Percentiles rank a stretch among this genome's conserved stretches.
Conservation (phyloP, 2,113 vertebrate genomes). For the Aleadryas rufinucha region DNA sequence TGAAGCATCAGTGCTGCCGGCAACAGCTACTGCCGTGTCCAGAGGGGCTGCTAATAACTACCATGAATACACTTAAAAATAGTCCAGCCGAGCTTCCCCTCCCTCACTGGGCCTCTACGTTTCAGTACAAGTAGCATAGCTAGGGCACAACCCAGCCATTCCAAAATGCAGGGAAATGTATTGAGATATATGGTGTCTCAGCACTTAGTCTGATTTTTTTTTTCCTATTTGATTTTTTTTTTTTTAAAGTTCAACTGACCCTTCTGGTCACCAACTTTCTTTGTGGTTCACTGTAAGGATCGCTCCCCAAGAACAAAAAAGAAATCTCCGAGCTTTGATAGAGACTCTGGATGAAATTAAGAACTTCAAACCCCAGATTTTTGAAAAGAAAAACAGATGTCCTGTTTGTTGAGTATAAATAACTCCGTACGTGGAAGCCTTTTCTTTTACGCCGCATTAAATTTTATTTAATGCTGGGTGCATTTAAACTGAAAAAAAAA, state of each 20-base stretch:
- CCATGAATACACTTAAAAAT: neutral
- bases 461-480: constrained; percentile 70
- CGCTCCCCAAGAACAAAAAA: constrained; percentile 68
- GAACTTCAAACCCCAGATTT: constrained; percentile 79
- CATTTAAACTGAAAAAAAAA: constrained; percentile 14
- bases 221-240: neutral
- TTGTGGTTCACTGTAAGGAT: constrained; percentile 48
- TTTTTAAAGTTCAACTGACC: constrained; percentile 8
- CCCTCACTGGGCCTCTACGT: neutral
- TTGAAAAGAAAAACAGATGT: constrained; percentile 85
- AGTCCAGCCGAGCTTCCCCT: neutral
- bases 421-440: constrained; percentile 61
- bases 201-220: neutral
- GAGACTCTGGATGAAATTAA: constrained; percentile 84
- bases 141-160: neutral
- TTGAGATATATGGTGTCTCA: neutral
- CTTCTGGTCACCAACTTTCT: constrained; percentile 56
- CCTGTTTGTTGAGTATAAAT: constrained; percentile 76
- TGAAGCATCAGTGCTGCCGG: neutral
- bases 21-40: neutral
- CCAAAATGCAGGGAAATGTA: neutral
- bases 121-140: neutral
- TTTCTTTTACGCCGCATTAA: constrained; percentile 56
- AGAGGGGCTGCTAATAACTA: neutral
- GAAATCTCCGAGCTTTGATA: constrained; percentile 71